These are phyloP conservation scores for Agrypnia vestita DNA, from an alignment of 1,140 invertebrate genomes.

Conservation along the genomic window DNA sequence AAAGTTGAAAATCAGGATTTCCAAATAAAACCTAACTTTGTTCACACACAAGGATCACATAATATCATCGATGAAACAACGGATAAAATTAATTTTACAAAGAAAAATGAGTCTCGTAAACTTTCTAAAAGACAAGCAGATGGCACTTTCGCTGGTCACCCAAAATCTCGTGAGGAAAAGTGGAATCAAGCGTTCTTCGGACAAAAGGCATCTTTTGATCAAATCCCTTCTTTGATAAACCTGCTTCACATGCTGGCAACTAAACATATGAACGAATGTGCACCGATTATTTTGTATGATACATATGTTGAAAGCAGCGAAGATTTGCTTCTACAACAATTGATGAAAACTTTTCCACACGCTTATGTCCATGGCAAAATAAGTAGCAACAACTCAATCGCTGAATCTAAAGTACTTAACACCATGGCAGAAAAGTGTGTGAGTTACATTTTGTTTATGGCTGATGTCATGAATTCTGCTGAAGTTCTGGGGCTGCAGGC, in stretches of 20 bases:
- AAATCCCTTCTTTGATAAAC: slow-evolving; percentile 73
- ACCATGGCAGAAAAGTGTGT: slow-evolving; percentile 71
- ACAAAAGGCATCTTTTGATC: slow-evolving; percentile 66
- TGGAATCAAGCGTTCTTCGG: slow-evolving; percentile 71
- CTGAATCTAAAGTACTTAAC: slow-evolving; percentile 65
- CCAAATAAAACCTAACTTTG: slow-evolving; percentile 1
- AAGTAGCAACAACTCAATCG: slow-evolving; percentile 65
- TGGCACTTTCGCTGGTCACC: slow-evolving; percentile 72
- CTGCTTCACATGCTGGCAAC: slow-evolving; percentile 74
- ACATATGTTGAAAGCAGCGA: slow-evolving; percentile 72
- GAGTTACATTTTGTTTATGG: slow-evolving; percentile 78
- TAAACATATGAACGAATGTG: slow-evolving; percentile 75
- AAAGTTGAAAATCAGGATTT: slow-evolving; percentile 24
- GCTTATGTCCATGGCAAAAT: slow-evolving; percentile 76
- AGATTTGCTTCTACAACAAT: slow-evolving; percentile 71
- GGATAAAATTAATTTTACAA: slow-evolving; percentile 8
- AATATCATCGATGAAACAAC: slow-evolving; percentile 9
- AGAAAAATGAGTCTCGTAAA: slow-evolving; percentile 17
- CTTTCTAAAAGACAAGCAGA: slow-evolving; percentile 65
- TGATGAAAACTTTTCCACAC: slow-evolving; percentile 75
- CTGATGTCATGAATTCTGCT: slow-evolving; percentile 74
- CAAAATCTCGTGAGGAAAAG: slow-evolving; percentile 73
- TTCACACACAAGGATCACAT: slow-evolving; percentile 4
- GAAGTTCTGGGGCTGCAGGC: slow-evolving; percentile 76
- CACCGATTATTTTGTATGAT: slow-evolving; percentile 78